phyloP scores from a whole-genome alignment of 2,797 vertebrate genomes.

The Pogonophryne albipinna region DNA sequence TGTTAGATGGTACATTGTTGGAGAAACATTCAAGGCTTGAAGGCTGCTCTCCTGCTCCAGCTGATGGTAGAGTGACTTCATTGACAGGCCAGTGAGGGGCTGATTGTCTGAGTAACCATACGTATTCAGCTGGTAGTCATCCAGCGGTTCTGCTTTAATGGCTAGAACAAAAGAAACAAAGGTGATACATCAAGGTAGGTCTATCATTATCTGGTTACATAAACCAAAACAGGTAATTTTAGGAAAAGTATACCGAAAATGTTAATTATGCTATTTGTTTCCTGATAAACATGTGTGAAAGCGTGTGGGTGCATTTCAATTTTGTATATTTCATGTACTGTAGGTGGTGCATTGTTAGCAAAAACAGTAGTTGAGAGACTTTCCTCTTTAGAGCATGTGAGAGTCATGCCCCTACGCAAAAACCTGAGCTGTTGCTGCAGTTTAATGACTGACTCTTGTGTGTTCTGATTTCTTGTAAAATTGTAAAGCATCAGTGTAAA shows the following conservation, averaged over 20 bases:
- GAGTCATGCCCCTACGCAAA: constrained; percentile 1
- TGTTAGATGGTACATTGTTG: constrained; percentile 84
- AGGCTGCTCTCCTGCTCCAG: constrained; percentile 78
- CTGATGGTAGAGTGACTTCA: constrained; percentile 87
- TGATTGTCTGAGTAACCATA: constrained; percentile 85
- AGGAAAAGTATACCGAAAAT: no score
- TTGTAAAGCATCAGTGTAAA: neutral
- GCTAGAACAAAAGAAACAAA: constrained; percentile 85
- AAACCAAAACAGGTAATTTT: neutral
- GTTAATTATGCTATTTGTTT: neutral
- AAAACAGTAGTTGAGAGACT: constrained; percentile 11
- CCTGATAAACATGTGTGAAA: neutral
- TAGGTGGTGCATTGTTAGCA: constrained; percentile 8
- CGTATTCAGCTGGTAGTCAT: constrained; percentile 89
- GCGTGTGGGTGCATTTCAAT: neutral
- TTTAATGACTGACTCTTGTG: neutral
- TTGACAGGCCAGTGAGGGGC: constrained; percentile 82
- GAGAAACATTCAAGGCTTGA: constrained; percentile 61
- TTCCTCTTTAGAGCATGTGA: constrained; percentile 20
- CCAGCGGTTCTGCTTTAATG: constrained; percentile 95
- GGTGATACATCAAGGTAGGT: neutral
- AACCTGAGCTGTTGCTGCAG: constrained; percentile 1
- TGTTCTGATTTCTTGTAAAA: constrained; percentile 28
- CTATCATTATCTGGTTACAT: neutral
- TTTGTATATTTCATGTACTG: neutral